Evolutionary conservation across 2,113 vertebrate species (phyloP).

Genomic region (Telmatochromis sp.): DNA sequence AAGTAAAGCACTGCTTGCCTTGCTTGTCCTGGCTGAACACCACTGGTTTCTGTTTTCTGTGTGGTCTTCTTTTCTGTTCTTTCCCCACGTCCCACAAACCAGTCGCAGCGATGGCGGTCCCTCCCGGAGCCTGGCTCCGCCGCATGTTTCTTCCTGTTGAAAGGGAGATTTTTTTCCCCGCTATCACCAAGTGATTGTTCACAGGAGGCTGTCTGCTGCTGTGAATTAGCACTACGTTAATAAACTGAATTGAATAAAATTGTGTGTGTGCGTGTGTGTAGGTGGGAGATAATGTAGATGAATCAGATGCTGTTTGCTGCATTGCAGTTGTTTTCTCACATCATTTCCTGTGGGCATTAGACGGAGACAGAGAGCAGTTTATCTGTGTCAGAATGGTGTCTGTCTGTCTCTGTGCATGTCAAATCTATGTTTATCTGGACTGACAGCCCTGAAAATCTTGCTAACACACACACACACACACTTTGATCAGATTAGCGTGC

Average conservation of each 20-base stretch:
- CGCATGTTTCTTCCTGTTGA: background rate
- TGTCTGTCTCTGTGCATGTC: conserved; percentile 9
- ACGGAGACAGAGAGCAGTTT: conserved; percentile 5
- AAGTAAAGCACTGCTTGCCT: background rate
- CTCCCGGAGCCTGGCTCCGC: background rate
- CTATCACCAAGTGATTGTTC: background rate
- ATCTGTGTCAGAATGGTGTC: conserved; percentile 30
- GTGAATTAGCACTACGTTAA: background rate
- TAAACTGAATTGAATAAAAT: background rate
- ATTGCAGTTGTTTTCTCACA: background rate
- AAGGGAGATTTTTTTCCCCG: background rate
- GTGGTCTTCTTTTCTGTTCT: background rate
- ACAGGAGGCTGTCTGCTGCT: background rate
- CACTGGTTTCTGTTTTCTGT: background rate
- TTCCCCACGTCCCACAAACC: background rate
- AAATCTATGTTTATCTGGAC: conserved; percentile 10
- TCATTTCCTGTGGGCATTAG: conserved; percentile 3
- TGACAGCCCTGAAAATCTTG: conserved; percentile 31
- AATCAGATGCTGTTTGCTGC: conserved; percentile 8
- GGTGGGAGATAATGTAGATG: background rate
- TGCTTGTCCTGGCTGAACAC: background rate
- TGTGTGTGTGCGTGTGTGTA: background rate
- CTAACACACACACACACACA: background rate
- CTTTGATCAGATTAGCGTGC: background rate
- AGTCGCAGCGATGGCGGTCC: background rate